Base-by-base conservation (phyloP, 2,888 invertebrate species). In the Lordiphosa andalusiaca region DNA sequence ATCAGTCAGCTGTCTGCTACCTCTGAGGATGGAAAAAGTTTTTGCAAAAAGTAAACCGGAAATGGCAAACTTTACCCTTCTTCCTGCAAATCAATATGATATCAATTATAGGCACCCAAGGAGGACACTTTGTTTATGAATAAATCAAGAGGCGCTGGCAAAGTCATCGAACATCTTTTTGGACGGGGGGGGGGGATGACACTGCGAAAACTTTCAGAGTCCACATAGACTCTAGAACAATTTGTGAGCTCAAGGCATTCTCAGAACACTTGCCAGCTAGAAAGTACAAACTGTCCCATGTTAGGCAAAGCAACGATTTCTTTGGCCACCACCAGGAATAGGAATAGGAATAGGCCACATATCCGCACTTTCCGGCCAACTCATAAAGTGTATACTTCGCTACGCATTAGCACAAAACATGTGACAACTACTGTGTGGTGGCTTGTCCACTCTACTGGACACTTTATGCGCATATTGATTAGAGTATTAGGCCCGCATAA, bases 91-190 rank as follows among this genome's bases (percentile, higher is more conserved):
- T 76, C 77, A 65, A 80, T 70, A 58, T 41, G 41, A 67, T 70
- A 70, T 70, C 62, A 77, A 65, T 77, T 81, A 70, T 69, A 51
- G 37, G 33, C 30, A 25, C 46, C 40, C 30, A 21, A 33, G 9
- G 7, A 12, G 37, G 47, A 57, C 80, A 70, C 63, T 65, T 59
- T 69, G 61, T 47, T 67, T 76, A 72, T 75, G 72, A 74, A 75
- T 82, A 76, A 82, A 78, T 76, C 69, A 75, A 74, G 72, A 53
- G 60, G 56, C 41, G 4, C 19, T 0, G 19, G 3, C 3, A 19
- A 19, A 19, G 19, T 19, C 19, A 19, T 16, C 53, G 67, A 70
- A 63, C n/a, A n/a, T n/a, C n/a, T n/a, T n/a, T n/a, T n/a, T n/a
- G n/a, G n/a, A n/a, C n/a, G n/a, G n/a, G n/a, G n/a, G n/a, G n/a